Evolutionary conservation across 2,888 invertebrate genomes (phyloP).

Genomic region (Aphidius colemani): DNA sequence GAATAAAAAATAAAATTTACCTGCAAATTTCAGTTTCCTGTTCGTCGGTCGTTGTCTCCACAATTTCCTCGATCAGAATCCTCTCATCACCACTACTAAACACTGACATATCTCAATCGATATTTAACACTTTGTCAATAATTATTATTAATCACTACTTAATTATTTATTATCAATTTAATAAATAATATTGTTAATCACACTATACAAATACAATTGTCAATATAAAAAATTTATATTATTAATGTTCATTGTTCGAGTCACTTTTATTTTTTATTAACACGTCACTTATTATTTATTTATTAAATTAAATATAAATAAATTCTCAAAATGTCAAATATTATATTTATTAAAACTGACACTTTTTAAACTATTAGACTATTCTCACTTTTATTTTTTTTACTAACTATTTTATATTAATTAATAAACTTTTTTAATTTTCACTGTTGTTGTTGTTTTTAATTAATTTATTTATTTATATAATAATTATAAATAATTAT

Average conservation of each 20-base stretch:
- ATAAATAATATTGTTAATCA: background rate
- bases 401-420: background rate
- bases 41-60: slow-evolving; percentile 62
- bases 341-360: no score
- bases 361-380: no score
- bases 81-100: slow-evolving; percentile 63
- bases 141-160: background rate
- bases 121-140: background rate
- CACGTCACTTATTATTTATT: no score
- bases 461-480: background rate
- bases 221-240: background rate
- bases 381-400: no score
- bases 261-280: background rate
- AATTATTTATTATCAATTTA: background rate
- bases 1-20: slow-evolving; percentile 41
- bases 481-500: background rate
- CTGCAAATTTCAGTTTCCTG: slow-evolving; percentile 54
- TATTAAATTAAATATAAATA: no score
- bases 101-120: slow-evolving; percentile 62
- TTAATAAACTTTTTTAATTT: slow-evolving; percentile 1
- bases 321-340: no score
- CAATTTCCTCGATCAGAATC: slow-evolving; percentile 63
- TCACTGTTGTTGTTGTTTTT: background rate
- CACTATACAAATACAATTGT: background rate
- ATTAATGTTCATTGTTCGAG: background rate